Base-by-base conservation (phyloP, 2,888 invertebrate genomes). In the Eurytoma adleriae region DNA sequence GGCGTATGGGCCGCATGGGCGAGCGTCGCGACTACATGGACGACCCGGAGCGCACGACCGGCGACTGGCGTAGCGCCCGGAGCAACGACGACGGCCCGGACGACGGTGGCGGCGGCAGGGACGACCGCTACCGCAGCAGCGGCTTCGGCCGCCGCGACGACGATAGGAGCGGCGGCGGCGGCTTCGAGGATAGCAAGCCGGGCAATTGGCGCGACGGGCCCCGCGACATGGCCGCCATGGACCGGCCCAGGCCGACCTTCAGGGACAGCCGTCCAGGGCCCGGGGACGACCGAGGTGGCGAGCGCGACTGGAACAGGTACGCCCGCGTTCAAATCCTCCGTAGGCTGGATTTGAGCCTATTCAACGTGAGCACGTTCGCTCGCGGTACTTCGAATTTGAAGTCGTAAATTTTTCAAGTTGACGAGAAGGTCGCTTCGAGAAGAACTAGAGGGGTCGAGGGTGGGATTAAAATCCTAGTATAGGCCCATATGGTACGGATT, bases 21-120 rank as follows among this genome's bases (percentile, higher is more conserved):
- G 89, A 91, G 73, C 87, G 91, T 56, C 86, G 90, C 78, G 90
- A 90, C 40, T 88, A 90, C 52, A 92, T 92, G 86, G 94, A 94
- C 85, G 93, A 94, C 78, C 95, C 94, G 86, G 95, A 94, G 86
- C 93, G 94, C 68, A 94, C 95, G 3, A 92, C 93, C 85, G 95
- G 95, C n/a, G 95, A 96, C 89, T 96, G 96, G 96, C 92, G 96
- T 56, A 94, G 95, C 0, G 94, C 94, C 0, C 92, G 92, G 83
- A 91, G 93, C 16, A 90, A 92, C 68, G 86, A 91, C 4, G 88
- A 87, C 27, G 87, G 88, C 4, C 13, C 40, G n/a, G 89, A 88
- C 5, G 86, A 18, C 13, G 77, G 48, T 2, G 74, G 62, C 13
- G 67, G 59, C 27, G 77, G 62, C 16, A 30, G 68, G 40, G 82